phyloP scores from a whole-genome alignment of 2,888 invertebrate species.

The Drosophila falleni region DNA sequence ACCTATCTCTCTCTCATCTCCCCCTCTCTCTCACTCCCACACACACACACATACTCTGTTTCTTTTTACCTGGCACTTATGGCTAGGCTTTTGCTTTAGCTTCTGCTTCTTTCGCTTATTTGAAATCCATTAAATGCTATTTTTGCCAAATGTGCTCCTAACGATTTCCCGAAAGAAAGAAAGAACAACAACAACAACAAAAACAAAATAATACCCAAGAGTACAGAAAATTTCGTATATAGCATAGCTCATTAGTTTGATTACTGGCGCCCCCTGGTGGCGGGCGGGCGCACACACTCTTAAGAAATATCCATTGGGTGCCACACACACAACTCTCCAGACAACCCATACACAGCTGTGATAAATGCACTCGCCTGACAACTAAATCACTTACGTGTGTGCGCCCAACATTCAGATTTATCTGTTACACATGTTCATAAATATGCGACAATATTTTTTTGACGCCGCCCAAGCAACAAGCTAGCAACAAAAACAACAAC shows the following conservation, averaged over 20 bases:
- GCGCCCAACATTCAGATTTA: slow-evolving; percentile 69
- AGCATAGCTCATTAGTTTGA: slow-evolving; percentile 75
- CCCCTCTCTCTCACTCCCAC: fast-evolving
- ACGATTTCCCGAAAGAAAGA: slow-evolving; percentile 15
- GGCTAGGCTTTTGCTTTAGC: slow-evolving; percentile 20
- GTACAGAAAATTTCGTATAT: slow-evolving; percentile 13
- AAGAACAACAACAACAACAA: slow-evolving; percentile 19
- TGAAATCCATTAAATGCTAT: slow-evolving; percentile 85
- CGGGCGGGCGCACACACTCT: slow-evolving; percentile 22
- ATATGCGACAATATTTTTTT: slow-evolving; percentile 80
- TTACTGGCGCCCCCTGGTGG: slow-evolving; percentile 71
- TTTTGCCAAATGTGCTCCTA: slow-evolving; percentile 71
- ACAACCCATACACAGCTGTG: slow-evolving; percentile 60
- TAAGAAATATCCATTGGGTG: slow-evolving; percentile 9
- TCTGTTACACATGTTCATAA: slow-evolving; percentile 81
- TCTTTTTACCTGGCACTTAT: slow-evolving; percentile 49
- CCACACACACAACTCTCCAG: slow-evolving; percentile 41
- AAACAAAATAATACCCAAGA: slow-evolving; percentile 16
- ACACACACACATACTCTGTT: too few species aligned
- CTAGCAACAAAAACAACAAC: slow-evolving; percentile 2
- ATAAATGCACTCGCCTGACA: slow-evolving; percentile 82
- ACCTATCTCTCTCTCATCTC: neutral
- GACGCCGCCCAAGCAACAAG: slow-evolving; percentile 34
- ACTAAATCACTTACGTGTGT: slow-evolving; percentile 79
- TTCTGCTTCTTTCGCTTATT: slow-evolving; percentile 46